Base-by-base conservation (phyloP, 2,797 vertebrate species). In the Perodicticus potto region DNA sequence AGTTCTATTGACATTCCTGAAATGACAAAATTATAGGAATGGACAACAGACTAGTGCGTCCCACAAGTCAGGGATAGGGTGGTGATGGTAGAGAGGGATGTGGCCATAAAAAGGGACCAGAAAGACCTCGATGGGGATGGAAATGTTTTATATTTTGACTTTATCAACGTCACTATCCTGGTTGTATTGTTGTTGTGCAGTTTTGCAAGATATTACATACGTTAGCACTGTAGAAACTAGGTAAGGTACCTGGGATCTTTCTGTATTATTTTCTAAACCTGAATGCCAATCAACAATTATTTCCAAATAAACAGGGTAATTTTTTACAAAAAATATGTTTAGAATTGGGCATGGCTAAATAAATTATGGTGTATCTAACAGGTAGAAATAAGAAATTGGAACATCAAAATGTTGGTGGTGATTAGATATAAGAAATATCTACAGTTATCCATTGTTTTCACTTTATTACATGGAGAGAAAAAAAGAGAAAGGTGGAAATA, bases 401-500 rank as follows among this genome's bases (percentile, higher is more conserved):
- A 81, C 16, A 72, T 55, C 32, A 92, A 88, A 91, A 93, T 69
- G 29, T 53, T 63, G 69, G 40, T 13, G 76, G 61, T 67, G 11
- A 93, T 93, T 93, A 93, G 90, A 86, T 67, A 76, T 34, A 70
- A 63, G 12, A 92, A 94, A 81, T 29, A 92, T 8, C 17, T 73
- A 89, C 23, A 83, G 40, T 10, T 93, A 74, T 17, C 22, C n/a
- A 80, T 22, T 65, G n/a, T 10, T 82, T 93, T 94, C 29, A 90
- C 1, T 74, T 94, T 69, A 83, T 61, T 93, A 43, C 45, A 73
- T 49, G 74, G 40, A 87, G 1, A 83, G 57, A 95, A 80, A 59
- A 43, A 55, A 82, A 92, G 32, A 78, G 32, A 91, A 32, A 7
- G 25, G 37, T 70, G 13, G 53, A 91, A 77, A 86, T 63, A 73